Evolutionary conservation across 2,797 vertebrate species (phyloP).

Genomic region (Arremon brunneinucha): DNA sequence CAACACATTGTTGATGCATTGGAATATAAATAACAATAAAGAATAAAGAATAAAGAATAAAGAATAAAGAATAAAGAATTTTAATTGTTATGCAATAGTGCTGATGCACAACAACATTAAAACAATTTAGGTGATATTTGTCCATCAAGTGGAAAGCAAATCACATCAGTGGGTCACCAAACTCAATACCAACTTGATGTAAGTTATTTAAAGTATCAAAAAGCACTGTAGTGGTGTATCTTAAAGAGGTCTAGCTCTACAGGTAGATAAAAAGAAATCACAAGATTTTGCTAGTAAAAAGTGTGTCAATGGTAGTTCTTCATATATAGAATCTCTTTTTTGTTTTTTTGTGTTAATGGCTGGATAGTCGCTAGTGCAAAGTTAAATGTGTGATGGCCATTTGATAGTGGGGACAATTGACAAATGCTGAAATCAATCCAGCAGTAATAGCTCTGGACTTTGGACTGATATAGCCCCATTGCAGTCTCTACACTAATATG

Average conservation of each 20-base stretch:
- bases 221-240: neutral
- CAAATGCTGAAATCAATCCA: neutral
- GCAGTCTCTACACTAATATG: neutral
- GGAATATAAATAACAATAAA: neutral
- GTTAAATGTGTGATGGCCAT: neutral
- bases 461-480: neutral
- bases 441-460: neutral
- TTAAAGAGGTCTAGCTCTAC: neutral
- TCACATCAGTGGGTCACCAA: neutral
- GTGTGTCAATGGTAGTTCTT: neutral
- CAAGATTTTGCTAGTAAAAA: neutral
- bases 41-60: neutral
- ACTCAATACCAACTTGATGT: neutral
- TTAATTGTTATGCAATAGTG: constrained; percentile 18
- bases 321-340: accelerated
- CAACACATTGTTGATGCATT: neutral
- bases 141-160: neutral
- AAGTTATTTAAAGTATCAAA: neutral
- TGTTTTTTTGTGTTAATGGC: neutral
- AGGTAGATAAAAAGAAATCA: neutral
- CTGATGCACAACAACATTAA: neutral
- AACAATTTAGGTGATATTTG: neutral
- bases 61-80: neutral
- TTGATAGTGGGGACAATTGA: accelerated
- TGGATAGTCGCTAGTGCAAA: neutral